Evolutionary conservation across 1,140 invertebrate genomes (phyloP).

Genomic region (Leptonema lineaticorne): DNA sequence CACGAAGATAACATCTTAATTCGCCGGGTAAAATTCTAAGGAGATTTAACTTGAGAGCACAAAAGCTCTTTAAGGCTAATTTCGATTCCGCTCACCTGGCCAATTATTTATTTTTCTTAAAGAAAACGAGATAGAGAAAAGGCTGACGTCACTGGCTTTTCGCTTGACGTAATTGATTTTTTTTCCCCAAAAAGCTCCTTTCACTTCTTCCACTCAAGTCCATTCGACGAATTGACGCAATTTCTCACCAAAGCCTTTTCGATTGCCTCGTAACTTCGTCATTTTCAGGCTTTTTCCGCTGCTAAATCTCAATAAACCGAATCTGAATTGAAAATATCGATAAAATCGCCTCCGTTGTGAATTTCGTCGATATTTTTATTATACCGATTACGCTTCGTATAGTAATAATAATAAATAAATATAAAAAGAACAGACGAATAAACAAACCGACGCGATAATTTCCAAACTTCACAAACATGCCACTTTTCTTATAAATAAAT

Average conservation of each 20-base stretch:
- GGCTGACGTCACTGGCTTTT: conserved; percentile 11
- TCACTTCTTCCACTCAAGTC: neutral
- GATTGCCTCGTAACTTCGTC: conserved; percentile 1
- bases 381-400: too few relatives aligned
- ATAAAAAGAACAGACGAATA: neutral
- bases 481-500: too few relatives aligned
- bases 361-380: too few relatives aligned
- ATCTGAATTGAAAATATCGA: neutral
- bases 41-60: neutral
- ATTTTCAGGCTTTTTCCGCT: neutral
- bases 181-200: conserved; percentile 6
- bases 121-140: neutral
- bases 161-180: conserved; percentile 10
- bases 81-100: conserved; percentile 10
- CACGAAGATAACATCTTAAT: neutral
- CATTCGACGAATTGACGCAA: conserved; percentile 10
- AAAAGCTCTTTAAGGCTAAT: neutral
- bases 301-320: neutral
- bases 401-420: neutral
- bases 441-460: too few relatives aligned
- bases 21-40: neutral
- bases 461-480: too few relatives aligned
- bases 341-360: neutral
- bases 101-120: neutral
- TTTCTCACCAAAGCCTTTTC: conserved; percentile 13